These are phyloP conservation scores for Papilio aristodemus DNA, from an alignment of 1,140 invertebrate species.

Conservation along the genomic window DNA sequence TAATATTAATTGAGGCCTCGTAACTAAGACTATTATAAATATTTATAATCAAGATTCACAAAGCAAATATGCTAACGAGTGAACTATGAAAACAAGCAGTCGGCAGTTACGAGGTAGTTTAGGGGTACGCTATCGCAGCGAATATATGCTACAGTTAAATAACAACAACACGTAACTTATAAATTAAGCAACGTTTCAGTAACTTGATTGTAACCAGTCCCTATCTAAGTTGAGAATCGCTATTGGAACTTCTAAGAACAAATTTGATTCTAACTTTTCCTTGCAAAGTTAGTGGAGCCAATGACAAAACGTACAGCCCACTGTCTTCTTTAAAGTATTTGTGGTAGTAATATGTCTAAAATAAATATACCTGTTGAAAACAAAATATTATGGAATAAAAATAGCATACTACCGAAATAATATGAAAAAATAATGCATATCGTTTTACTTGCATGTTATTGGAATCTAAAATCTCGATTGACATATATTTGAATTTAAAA, in stretches of 20 bases:
- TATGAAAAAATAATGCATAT: too few species aligned
- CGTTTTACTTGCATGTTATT: too few species aligned
- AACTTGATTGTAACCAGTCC: conserved; percentile 15
- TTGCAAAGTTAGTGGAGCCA: background rate
- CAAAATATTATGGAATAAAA: too few species aligned
- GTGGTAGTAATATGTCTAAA: background rate
- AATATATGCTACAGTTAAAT: conserved; percentile 13
- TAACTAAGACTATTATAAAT: conserved; percentile 17
- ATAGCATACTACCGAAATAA: too few species aligned
- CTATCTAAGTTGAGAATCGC: conserved; percentile 16
- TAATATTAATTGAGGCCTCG: conserved; percentile 9
- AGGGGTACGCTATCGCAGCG: conserved; percentile 17
- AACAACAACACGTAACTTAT: conserved; percentile 22
- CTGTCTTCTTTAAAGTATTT: background rate
- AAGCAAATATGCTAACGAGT: conserved; percentile 18
- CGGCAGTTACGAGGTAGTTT: conserved; percentile 13
- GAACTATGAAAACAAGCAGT: conserved; percentile 22
- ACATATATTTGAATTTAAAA: too few species aligned
- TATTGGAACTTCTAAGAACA: conserved; percentile 7
- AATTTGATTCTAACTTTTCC: conserved; percentile 15
- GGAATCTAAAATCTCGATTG: too few species aligned
- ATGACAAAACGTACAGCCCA: background rate
- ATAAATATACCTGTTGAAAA: too few species aligned
- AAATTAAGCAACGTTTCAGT: conserved; percentile 22
- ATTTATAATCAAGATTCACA: conserved; percentile 20